These are phyloP conservation scores for Guaruba guarouba DNA, from an alignment of 2,113 vertebrate genomes.

Conservation along the genomic window DNA sequence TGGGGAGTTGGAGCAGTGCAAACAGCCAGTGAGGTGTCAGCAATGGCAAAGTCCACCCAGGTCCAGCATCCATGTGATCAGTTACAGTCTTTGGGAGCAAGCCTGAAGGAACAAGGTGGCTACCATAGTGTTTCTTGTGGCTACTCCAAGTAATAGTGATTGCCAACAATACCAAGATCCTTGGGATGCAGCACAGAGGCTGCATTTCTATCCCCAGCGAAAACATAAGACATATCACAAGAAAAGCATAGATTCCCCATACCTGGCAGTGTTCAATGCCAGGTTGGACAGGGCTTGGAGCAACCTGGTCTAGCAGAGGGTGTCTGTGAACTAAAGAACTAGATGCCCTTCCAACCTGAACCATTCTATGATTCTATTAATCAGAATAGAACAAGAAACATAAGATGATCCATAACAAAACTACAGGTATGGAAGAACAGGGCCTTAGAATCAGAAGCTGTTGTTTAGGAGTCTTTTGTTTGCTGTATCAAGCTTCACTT, in stretches of 20 bases:
- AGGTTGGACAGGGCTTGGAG: background rate
- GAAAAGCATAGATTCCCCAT: background rate
- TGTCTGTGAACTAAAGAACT: background rate
- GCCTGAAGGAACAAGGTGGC: background rate
- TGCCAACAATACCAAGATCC: background rate
- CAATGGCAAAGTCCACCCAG: background rate
- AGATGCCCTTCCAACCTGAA: background rate
- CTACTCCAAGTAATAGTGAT: background rate
- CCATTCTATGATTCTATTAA: background rate
- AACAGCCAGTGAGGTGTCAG: background rate
- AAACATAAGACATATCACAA: background rate
- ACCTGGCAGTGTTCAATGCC: background rate
- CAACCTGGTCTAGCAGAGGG: background rate
- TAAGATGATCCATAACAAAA: background rate
- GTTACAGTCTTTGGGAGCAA: background rate
- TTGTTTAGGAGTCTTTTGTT: background rate
- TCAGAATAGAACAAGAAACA: background rate
- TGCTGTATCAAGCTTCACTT: background rate
- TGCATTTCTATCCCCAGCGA: background rate
- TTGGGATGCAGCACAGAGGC: background rate
- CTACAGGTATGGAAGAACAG: background rate
- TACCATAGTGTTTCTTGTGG: background rate
- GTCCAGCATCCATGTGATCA: rapidly evolving
- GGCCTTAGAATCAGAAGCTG: background rate
- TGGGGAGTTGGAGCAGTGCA: background rate